phyloP scores from a whole-genome alignment of 2,888 invertebrate genomes.

The Aphodius sticticus region DNA sequence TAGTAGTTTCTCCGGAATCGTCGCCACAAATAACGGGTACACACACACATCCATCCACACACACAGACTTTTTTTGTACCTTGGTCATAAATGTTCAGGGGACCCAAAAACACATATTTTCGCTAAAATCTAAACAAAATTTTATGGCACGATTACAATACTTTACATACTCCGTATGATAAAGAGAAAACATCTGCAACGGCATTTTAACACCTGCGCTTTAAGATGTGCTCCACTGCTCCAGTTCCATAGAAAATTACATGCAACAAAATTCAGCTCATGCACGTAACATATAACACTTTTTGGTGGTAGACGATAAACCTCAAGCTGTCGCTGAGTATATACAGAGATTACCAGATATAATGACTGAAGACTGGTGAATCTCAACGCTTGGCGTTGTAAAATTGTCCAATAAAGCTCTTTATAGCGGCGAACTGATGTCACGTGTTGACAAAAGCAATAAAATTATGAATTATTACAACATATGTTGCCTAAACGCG shows the following conservation, averaged over 20 bases:
- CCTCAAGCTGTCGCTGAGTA: not conserved
- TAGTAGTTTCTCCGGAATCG: too few species aligned
- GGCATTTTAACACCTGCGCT: too few species aligned
- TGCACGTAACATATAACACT: not conserved
- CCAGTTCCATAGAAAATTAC: not conserved
- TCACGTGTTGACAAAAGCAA: not conserved
- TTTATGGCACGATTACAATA: too few species aligned
- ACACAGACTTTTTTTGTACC: too few species aligned
- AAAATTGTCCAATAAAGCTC: not conserved
- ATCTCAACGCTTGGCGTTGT: not conserved
- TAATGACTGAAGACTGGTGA: not conserved
- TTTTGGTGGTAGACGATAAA: not conserved
- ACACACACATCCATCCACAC: too few species aligned
- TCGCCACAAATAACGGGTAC: too few species aligned
- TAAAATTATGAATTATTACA: not conserved
- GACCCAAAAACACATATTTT: too few species aligned
- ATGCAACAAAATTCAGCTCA: not conserved
- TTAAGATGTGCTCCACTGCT: too few species aligned
- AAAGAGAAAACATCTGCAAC: too few species aligned
- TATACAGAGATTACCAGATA: not conserved
- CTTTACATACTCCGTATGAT: too few species aligned
- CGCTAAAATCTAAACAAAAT: too few species aligned
- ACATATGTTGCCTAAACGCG: not conserved
- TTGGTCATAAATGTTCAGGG: too few species aligned
- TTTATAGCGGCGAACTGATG: not conserved